Percentiles rank a stretch among this genome's conserved stretches.
Evolutionary conservation across 1,140 invertebrate genomes (phyloP).

Genomic region (Drosophila tropicalis): DNA sequence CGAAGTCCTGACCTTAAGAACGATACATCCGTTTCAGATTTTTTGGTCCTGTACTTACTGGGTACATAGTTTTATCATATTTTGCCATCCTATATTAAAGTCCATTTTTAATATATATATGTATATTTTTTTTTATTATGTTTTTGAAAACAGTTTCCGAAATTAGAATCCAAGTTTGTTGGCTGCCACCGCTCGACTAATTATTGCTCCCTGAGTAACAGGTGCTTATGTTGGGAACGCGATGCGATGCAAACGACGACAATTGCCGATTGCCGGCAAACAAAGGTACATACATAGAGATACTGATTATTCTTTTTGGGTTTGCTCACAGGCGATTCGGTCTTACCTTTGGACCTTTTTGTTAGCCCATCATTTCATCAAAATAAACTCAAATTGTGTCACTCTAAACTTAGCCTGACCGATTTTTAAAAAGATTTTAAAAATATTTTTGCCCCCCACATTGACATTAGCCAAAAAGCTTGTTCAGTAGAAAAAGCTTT

Average conservation of each 20-base stretch:
- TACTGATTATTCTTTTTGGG: background rate
- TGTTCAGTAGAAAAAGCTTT: background rate
- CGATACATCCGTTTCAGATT: background rate
- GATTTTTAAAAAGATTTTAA: background rate
- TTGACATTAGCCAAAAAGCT: background rate
- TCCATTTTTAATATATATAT: slow-evolving; percentile 47
- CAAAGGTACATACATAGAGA: background rate
- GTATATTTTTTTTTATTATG: background rate
- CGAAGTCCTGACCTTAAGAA: slow-evolving; percentile 11
- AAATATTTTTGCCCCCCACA: slow-evolving; percentile 1
- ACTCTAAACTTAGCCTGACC: slow-evolving; percentile 4
- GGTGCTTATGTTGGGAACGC: slow-evolving; percentile 12
- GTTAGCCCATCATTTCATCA: background rate
- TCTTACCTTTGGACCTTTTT: slow-evolving; percentile 14
- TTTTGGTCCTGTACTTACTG: slow-evolving; percentile 51
- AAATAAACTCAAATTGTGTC: background rate
- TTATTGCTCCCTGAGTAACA: background rate
- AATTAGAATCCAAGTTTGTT: slow-evolving; percentile 23
- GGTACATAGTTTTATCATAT: slow-evolving; percentile 49
- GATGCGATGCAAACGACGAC: background rate
- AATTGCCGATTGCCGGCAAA: background rate
- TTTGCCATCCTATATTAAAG: slow-evolving; percentile 54
- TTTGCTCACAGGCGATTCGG: background rate
- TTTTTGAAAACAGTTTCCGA: background rate
- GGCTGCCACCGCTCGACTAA: slow-evolving; percentile 29